Evolutionary conservation across 64 coral and sea anemone species (phyloP), one percentile per base, ranked within the genome.

Genomic region (Orbicella faveolata): DNA sequence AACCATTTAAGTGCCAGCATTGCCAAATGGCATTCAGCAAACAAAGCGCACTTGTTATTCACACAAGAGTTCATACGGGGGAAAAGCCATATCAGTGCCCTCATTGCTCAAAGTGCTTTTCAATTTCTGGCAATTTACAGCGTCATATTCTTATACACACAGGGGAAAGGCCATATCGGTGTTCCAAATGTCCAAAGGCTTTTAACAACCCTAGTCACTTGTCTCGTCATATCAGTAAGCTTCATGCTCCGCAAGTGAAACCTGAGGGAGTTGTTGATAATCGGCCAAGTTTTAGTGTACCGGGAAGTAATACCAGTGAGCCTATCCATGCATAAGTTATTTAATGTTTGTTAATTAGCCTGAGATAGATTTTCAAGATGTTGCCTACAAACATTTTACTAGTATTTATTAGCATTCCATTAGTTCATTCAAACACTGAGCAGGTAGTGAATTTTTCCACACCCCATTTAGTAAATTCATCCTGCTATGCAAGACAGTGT

Each of bases 121-220:
- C 96, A 79, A 98, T 98, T 75, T 98, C 96, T 63, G 96, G 96
- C 10, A 98, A 98, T 74, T 52, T 98, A 57, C 93, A 95, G 88
- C 88, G 96, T 75, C 96, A 98, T 75, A 93, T 95, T 79, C 94
- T 98, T 8, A 98, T 98, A 55, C 96, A 98, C 68, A 98, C 96
- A 7, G 96, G 96, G 9, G 96, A 98, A 63, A 75, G 96, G 2
- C 96, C 96, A 9, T 98, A 98, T 66, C 79, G 89, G 52, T 98
- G 96, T 83, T 90, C 93, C 15, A 95, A 98, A 55, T 98, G 96
- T 68, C 88, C 94, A 34, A 93, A 95, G 48, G 96, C 96, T 33
- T 98, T 98, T 36, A 98, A 98, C 88, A 98, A 98, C 84, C 96
- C 96, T 1, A 98, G 96, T 67, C 96, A 98, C 36, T 91, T 98